A percentile compares a stretch with the other conserved stretches of the same genome.
Conservation (phyloP, 1,140 invertebrate genomes). For the Drosophila tropicalis region DNA sequence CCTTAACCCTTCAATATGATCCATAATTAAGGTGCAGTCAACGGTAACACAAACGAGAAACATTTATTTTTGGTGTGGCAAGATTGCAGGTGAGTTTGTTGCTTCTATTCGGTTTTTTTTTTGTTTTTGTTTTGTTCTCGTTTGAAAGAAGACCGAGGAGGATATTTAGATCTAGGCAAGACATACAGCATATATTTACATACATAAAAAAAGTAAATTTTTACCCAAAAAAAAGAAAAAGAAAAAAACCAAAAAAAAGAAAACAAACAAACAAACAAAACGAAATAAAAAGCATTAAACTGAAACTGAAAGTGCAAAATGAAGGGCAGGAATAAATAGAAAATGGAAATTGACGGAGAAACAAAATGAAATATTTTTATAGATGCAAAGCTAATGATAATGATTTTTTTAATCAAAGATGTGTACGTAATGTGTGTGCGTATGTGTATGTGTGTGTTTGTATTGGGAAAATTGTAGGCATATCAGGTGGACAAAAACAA, state of each 20-base stretch:
- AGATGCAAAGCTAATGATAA: constrained; percentile 26
- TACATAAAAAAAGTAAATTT: constrained; percentile 26
- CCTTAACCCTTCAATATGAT: constrained; percentile 25
- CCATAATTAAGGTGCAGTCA: constrained; percentile 21
- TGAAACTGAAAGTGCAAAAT: constrained; percentile 11
- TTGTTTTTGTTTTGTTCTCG: constrained; percentile 24
- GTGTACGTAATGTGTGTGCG: neutral
- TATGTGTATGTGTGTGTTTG: neutral
- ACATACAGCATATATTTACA: constrained; percentile 16
- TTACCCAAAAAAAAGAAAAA: constrained; percentile 9
- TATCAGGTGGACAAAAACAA: constrained; percentile 25
- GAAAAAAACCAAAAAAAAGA: neutral
- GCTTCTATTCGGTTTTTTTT: neutral
- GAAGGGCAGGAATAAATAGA: neutral
- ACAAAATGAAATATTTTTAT: constrained; percentile 46
- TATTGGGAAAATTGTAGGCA: constrained; percentile 1
- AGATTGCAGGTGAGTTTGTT: constrained; percentile 39
- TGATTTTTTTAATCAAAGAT: constrained; percentile 15
- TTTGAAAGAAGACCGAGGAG: neutral
- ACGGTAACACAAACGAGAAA: constrained; percentile 1
- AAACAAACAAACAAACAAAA: neutral
- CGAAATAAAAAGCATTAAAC: neutral
- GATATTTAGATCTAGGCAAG: constrained; percentile 3
- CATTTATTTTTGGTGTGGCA: constrained; percentile 27
- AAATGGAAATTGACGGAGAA: neutral